phyloP scores from a whole-genome alignment of 2,888 invertebrate species.

The Pollenia amentaria region DNA sequence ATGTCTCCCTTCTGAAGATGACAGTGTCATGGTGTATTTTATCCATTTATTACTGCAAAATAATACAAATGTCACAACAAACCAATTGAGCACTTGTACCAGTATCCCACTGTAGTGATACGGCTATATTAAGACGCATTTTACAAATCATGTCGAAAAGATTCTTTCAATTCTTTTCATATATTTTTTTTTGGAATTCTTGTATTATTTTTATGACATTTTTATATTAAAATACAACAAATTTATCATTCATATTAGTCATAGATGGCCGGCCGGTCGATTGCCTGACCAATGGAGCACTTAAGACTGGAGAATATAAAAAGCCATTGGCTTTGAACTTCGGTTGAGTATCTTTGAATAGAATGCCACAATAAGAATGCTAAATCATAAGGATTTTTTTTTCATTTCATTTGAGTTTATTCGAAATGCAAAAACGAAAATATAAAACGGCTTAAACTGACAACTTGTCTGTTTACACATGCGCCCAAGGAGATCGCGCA shows the following conservation, averaged over 20 bases:
- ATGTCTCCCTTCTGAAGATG: not conserved
- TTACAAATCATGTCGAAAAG: conserved; percentile 38
- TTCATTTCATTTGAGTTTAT: conserved; percentile 35
- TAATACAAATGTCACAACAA: conserved; percentile 72
- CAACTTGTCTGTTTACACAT: conserved; percentile 68
- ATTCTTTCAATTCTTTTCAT: conserved; percentile 47
- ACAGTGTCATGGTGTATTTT: not conserved
- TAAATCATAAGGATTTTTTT: conserved; percentile 33
- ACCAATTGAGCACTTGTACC: conserved; percentile 43
- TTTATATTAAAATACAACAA: conserved; percentile 56
- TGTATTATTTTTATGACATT: conserved; percentile 14
- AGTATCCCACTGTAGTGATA: conserved; percentile 1
- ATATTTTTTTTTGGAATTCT: not conserved
- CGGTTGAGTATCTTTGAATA: conserved; percentile 16
- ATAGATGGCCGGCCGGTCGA: conserved; percentile 55
- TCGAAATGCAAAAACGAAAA: conserved; percentile 50
- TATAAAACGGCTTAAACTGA: conserved; percentile 61
- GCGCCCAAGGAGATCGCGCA: conserved; percentile 44
- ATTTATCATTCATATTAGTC: conserved; percentile 69
- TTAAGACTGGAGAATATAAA: conserved; percentile 16
- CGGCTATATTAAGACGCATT: conserved; percentile 2
- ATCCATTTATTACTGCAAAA: not conserved
- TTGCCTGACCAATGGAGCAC: conserved; percentile 48
- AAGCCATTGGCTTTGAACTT: conserved; percentile 33
- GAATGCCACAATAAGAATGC: conserved; percentile 41